Conservation (phyloP, 2,888 invertebrate genomes). For the Vannuccia rotundouncinata region DNA sequence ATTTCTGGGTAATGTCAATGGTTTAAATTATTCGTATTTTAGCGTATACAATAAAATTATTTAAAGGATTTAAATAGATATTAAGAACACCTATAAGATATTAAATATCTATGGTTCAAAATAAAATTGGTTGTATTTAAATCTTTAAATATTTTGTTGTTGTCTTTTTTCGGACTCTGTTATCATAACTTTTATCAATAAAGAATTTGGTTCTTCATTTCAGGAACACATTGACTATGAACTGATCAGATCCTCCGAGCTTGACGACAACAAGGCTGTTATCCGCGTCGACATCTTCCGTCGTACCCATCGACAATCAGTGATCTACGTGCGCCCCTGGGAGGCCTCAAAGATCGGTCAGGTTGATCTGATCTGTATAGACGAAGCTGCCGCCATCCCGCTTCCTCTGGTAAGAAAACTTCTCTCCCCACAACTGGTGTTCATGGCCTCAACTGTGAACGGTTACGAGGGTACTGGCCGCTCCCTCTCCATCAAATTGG, state of each 20-base stretch:
- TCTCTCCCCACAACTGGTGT: conserved; percentile 68
- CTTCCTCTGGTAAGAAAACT: conserved; percentile 81
- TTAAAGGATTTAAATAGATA: too few species aligned
- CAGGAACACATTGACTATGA: conserved; percentile 93
- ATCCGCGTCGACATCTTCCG: conserved; percentile 82
- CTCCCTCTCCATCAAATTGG: conserved; percentile 83
- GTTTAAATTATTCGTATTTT: too few species aligned
- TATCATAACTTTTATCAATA: too few species aligned
- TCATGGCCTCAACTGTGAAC: conserved; percentile 91
- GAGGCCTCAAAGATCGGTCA: neutral
- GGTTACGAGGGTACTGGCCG: conserved; percentile 98
- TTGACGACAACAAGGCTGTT: conserved; percentile 90
- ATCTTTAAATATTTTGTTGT: too few species aligned
- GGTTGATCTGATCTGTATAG: conserved; percentile 79
- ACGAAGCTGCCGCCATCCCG: conserved; percentile 98
- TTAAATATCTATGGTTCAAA: too few species aligned
- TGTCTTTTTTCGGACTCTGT: too few species aligned
- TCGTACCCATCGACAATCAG: conserved; percentile 31
- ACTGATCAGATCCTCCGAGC: conserved; percentile 84
- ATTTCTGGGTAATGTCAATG: too few species aligned
- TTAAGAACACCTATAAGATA: too few species aligned
- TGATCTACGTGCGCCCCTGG: conserved; percentile 34
- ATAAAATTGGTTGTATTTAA: too few species aligned
- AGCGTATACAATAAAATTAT: too few species aligned
- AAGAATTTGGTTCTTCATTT: too few species aligned